A percentile compares a stretch with the other conserved stretches of the same genome.
Evolutionary conservation across 1,140 invertebrate species (phyloP).

Genomic region (Capitella teleta): DNA sequence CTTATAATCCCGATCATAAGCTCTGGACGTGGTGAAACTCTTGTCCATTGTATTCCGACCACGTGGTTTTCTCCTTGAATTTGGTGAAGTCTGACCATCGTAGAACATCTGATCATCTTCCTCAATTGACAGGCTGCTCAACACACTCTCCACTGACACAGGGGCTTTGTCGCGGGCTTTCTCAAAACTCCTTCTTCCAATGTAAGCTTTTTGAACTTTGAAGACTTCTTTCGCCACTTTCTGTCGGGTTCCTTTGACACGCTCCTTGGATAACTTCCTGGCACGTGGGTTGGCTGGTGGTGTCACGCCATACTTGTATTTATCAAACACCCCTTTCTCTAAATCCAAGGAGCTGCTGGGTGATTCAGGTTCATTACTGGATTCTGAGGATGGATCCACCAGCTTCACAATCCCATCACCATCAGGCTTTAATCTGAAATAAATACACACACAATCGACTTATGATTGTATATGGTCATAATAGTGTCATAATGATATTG

Average conservation of each 20-base stretch:
- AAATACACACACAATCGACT: too few relatives aligned
- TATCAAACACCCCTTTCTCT: background rate
- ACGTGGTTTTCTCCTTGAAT: background rate
- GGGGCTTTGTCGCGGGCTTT: background rate
- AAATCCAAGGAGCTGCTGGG: slow-evolving; percentile 3
- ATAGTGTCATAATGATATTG: too few relatives aligned
- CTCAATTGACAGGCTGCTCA: slow-evolving; percentile 17
- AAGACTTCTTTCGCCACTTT: slow-evolving; percentile 14
- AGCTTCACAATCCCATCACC: too few relatives aligned
- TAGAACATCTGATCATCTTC: slow-evolving; percentile 13
- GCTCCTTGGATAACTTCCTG: slow-evolving; percentile 16
- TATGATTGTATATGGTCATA: too few relatives aligned
- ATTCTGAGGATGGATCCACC: too few relatives aligned
- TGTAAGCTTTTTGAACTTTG: slow-evolving; percentile 7
- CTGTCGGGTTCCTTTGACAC: slow-evolving; percentile 14
- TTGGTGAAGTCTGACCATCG: slow-evolving; percentile 14
- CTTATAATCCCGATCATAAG: slow-evolving; percentile 22
- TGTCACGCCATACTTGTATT: slow-evolving; percentile 14
- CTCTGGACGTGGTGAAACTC: slow-evolving; percentile 19
- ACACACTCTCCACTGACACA: slow-evolving; percentile 20
- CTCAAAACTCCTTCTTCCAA: slow-evolving; percentile 7
- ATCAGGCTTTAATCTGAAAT: too few relatives aligned
- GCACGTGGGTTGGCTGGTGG: slow-evolving; percentile 15
- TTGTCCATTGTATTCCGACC: slow-evolving; percentile 11
- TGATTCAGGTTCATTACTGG: too few relatives aligned